Percentiles rank a stretch among this genome's conserved stretches.
Conservation (phyloP, 1,140 invertebrate species). For the Heliothis subflexa region DNA sequence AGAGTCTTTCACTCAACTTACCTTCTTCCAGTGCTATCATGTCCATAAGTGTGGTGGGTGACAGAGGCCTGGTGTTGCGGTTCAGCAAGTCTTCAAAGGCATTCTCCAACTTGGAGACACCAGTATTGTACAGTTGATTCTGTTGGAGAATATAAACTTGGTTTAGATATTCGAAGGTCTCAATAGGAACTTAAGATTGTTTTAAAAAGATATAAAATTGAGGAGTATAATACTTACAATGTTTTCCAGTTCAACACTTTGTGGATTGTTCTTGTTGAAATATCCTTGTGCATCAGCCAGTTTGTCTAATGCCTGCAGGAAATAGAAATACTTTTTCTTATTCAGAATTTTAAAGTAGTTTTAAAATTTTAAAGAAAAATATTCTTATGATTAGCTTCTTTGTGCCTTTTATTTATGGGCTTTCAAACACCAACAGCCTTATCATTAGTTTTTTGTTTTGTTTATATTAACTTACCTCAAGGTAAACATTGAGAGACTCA, state of each 20-base stretch:
- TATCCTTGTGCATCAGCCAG: slow-evolving; percentile 95
- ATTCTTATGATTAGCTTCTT: too few relatives aligned
- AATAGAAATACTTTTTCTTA: slow-evolving; percentile 7
- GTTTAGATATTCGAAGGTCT: neutral
- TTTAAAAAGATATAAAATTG: slow-evolving; percentile 85
- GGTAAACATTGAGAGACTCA: slow-evolving; percentile 78
- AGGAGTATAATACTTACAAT: slow-evolving; percentile 86
- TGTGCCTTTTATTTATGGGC: too few relatives aligned
- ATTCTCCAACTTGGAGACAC: slow-evolving; percentile 91
- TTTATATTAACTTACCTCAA: slow-evolving; percentile 81
- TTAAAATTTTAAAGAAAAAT: too few relatives aligned
- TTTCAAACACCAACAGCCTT: too few relatives aligned
- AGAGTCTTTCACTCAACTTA: slow-evolving; percentile 57
- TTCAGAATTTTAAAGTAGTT: too few relatives aligned
- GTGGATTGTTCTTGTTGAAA: slow-evolving; percentile 97
- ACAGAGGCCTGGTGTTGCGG: slow-evolving; percentile 94
- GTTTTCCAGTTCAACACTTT: slow-evolving; percentile 97
- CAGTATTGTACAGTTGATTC: slow-evolving; percentile 91
- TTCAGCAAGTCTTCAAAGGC: slow-evolving; percentile 95
- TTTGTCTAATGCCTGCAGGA: slow-evolving; percentile 92
- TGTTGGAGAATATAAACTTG: slow-evolving; percentile 61
- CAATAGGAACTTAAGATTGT: neutral
- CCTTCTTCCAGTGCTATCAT: slow-evolving; percentile 95
- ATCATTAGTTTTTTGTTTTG: too few relatives aligned
- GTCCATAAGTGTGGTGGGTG: slow-evolving; percentile 94